phyloP scores from a whole-genome alignment of 2,797 vertebrate genomes.

The Sternarchorhynchus goeldii region DNA sequence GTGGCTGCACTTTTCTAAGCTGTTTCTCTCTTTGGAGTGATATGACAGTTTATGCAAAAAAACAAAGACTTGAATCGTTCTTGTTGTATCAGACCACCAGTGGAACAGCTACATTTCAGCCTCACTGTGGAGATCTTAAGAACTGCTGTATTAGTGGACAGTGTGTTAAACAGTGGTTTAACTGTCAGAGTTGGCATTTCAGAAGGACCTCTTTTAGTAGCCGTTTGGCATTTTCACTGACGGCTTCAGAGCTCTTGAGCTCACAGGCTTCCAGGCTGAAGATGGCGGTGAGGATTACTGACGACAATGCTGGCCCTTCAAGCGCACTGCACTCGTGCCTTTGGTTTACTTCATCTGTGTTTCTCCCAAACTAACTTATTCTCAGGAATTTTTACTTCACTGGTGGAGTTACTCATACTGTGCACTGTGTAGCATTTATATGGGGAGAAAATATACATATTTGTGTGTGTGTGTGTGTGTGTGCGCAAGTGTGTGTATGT shows the following conservation, averaged over 20 bases:
- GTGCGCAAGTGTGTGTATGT: not conserved
- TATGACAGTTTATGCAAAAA: constrained; percentile 39
- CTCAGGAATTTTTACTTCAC: not conserved
- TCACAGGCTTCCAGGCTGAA: constrained; percentile 27
- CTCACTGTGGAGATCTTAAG: not conserved
- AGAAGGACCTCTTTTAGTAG: constrained; percentile 28
- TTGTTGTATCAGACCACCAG: not conserved
- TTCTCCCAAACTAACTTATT: not conserved
- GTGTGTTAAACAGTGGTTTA: not conserved
- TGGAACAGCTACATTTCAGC: not conserved
- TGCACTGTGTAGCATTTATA: not conserved
- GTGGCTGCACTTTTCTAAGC: constrained; percentile 30
- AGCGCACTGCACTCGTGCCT: not conserved
- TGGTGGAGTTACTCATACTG: too few species aligned
- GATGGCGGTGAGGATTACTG: constrained; percentile 9
- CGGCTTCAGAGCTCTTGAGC: constrained; percentile 9
- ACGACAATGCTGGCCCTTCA: not conserved
- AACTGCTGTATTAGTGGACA: not conserved
- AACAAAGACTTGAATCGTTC: constrained; percentile 40
- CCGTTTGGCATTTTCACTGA: constrained; percentile 20
- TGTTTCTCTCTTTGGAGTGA: constrained; percentile 19
- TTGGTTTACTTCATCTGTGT: not conserved
- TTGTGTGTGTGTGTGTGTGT: not conserved
- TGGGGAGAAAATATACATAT: not conserved
- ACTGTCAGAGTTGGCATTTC: not conserved